Conservation (phyloP, 2,113 vertebrate genomes). For the Enhydra lutris region DNA sequence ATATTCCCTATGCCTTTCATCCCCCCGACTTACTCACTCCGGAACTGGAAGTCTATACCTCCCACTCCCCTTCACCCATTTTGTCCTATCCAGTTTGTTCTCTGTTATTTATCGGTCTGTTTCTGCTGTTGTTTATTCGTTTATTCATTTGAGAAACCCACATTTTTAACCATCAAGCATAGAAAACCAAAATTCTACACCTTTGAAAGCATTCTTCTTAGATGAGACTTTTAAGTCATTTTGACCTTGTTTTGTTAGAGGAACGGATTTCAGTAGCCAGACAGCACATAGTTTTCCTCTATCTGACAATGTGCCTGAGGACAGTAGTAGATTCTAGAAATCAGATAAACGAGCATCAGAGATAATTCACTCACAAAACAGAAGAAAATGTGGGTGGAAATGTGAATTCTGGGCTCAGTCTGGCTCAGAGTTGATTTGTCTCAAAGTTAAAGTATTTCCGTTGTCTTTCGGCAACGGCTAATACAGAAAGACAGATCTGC, state of each 20-base stretch:
- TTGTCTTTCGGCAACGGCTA: conserved; percentile 4
- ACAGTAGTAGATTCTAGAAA: conserved; percentile 42
- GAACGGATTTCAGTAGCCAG: conserved; percentile 26
- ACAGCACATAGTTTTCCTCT: not conserved
- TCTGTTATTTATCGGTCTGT: not conserved
- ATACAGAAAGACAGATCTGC: not conserved
- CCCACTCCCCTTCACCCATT: not conserved
- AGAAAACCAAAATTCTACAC: conserved; percentile 31
- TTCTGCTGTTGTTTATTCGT: not conserved
- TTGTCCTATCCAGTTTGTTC: not conserved
- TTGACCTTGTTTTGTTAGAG: conserved; percentile 24
- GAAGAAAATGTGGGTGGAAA: not conserved
- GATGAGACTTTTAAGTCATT: not conserved
- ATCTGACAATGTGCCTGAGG: conserved; percentile 10
- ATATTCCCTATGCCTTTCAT: not conserved
- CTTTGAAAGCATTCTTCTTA: not conserved
- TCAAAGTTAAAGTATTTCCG: not conserved
- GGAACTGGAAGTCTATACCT: not conserved
- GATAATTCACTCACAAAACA: conserved; percentile 40
- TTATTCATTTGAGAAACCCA: not conserved
- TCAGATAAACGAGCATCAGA: conserved; percentile 43
- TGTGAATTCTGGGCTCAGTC: not conserved
- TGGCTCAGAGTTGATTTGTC: not conserved
- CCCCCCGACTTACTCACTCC: not conserved
- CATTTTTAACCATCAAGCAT: not conserved